These are phyloP conservation scores for Numida meleagris DNA, from an alignment of 2,113 vertebrate genomes.

Conservation along the genomic window DNA sequence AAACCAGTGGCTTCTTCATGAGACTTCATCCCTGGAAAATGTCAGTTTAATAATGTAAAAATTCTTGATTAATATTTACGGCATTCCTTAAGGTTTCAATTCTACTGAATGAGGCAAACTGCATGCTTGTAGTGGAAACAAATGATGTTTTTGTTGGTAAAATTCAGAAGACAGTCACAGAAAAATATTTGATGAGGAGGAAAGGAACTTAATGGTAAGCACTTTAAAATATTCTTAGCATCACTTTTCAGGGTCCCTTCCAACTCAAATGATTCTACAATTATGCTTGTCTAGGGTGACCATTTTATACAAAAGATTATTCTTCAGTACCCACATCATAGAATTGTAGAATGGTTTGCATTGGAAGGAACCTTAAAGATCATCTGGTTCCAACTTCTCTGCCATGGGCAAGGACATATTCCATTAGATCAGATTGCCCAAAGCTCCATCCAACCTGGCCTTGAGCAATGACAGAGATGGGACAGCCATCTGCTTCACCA, in stretches of 20 bases:
- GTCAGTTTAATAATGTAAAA: neutral
- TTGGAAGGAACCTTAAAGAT: neutral
- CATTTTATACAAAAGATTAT: neutral
- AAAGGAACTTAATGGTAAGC: neutral
- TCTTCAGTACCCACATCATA: neutral
- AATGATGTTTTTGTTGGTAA: neutral
- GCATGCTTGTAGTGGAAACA: neutral
- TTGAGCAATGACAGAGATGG: too few relatives aligned
- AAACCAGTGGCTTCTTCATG: neutral
- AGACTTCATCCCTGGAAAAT: neutral
- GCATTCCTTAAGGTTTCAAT: neutral
- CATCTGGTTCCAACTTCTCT: too few relatives aligned
- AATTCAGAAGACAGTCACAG: neutral
- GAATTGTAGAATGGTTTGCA: neutral
- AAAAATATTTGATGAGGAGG: neutral
- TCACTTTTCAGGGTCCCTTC: too few relatives aligned
- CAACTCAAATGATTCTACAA: neutral
- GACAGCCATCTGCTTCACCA: too few relatives aligned
- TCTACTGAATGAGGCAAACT: neutral
- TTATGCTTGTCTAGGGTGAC: neutral
- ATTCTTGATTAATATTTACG: neutral
- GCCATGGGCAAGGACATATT: too few relatives aligned
- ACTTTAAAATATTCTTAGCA: neutral
- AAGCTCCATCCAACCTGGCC: too few relatives aligned
- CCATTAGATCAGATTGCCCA: too few relatives aligned